A percentile compares a stretch with the other conserved stretches of the same genome.
Evolutionary conservation across 2,113 vertebrate species (phyloP).

Genomic region (rabbit (Oryctolagus cuniculus)): DNA sequence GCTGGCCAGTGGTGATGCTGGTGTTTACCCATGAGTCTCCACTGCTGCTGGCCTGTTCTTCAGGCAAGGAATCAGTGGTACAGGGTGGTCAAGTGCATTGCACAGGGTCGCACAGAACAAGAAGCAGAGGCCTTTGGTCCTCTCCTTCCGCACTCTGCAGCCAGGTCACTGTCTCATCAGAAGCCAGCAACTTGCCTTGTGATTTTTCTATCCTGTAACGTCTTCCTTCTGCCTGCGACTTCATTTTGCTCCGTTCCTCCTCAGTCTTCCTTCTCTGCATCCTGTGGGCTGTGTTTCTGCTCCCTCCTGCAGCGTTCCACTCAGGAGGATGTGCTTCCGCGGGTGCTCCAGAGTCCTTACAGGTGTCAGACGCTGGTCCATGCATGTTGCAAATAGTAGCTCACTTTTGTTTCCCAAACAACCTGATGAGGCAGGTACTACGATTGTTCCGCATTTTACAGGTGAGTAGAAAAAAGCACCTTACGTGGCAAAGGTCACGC

Average conservation of each 20-base stretch:
- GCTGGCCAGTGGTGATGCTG: not conserved
- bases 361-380: not conserved
- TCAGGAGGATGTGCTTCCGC: not conserved
- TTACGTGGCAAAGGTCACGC: not conserved
- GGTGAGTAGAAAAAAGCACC: conserved; percentile 5
- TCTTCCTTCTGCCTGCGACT: not conserved
- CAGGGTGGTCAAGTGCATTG: not conserved
- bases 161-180: not conserved
- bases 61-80: not conserved
- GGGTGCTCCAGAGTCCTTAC: not conserved
- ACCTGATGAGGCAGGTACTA: not conserved
- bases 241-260: not conserved
- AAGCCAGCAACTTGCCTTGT: too few relatives aligned
- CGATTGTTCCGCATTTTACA: conserved; percentile 39
- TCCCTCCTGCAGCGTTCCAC: not conserved
- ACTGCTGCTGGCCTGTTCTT: not conserved
- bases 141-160: not conserved
- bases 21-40: not conserved
- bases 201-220: not conserved
- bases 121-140: not conserved
- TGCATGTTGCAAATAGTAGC: not conserved
- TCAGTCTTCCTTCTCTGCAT: not conserved
- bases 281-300: not conserved
- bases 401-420: not conserved
- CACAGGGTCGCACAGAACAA: not conserved